Evolutionary conservation across 2,113 vertebrate species (phyloP), one percentile per base, ranked within the genome.

Genomic region (Gobius niger): DNA sequence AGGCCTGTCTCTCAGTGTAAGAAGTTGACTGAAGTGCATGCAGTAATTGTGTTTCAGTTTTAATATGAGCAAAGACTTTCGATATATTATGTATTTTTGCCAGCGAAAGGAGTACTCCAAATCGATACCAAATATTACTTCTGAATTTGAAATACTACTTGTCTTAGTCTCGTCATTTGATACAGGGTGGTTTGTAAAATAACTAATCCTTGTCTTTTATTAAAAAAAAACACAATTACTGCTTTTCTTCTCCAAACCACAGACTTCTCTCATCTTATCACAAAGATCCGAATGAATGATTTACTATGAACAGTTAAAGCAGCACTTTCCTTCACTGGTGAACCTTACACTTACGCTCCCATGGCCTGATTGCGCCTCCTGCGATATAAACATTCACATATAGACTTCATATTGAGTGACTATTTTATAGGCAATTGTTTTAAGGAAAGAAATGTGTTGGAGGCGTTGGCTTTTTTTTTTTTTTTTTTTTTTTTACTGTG

Each of bases 251-350:
- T 4, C n/a, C 9, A 1, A 24, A 1, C 40, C 57, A 24, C 52
- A 60, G 9, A 4, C 14, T 16, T 42, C 7, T 9, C 57, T 60
- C 4, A 9, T n/a, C 7, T 41, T 41, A 53, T 42, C 56, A 8
- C 13, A 9, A 13, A n/a, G 14, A 7, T 16, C 8, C 13, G 49
- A 19, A 7, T 73, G 59, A 56, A 34, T 19, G 51, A 65, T 59
- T 71, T 69, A 34, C 14, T 51, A 24, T 51, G 11, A 44, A 60
- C 9, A 60, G 14, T 79, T 18, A 57, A 66, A 65, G 7, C 56
- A 73, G 75, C 81, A 87, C 81, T 82, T 90, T 89, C 70, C 77
- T 71, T 78, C 79, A 87, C 83, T 82, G 81, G 62, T 65, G 56
- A 78, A 86, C 82, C 84, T 88, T 82, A 83, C 73, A 59, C 19